Evolutionary conservation across 2,113 vertebrate genomes (phyloP), one percentile per base, ranked within the genome.

Genomic region (Burhinus oedicnemus): DNA sequence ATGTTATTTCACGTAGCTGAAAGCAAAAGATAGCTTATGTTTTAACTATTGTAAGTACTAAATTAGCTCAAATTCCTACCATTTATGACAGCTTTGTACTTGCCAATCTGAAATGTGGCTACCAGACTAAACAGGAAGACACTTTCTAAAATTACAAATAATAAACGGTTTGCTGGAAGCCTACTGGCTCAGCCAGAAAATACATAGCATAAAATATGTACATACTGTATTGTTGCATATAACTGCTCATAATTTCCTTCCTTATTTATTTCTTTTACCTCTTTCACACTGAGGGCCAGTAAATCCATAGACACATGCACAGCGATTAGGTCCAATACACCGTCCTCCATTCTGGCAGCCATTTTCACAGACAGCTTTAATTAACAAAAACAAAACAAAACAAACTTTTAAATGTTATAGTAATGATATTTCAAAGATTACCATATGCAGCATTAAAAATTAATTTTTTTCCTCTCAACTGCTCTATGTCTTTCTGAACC

Each of bases 241-340:
- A 81, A 55, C 7, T 17, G 8, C n/a, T 55, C 13, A 19, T 2
- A 27, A n/a, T 5, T 78, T 88, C 20, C 26, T n/a, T 71, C 5
- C 8, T 60, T n/a, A 16, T 45, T 72, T 70, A 1, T 65, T 89
- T 69, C 54, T 70, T 94, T 98, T 97, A 99, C 99, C 99, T 99
- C 99, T 98, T 97, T 99, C 99, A 36, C 99, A 99, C 97, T 99
- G 99, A 15, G 99, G 99, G 26, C 99, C 99, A 3, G 99, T 99
- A 98, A 99, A 99, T 87, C 99, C 99, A 6, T 99, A 99, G 90
- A 99, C 98, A 5, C 99, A 99, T 2, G 99, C 99, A 79, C 99
- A 99, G 91, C 99, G 99, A 97, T 99, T 99, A 76, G 99, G 99
- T 11, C 99, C 99, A 11, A 99, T 99, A 96, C 99, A 99, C 6